Evolutionary conservation across 2,797 vertebrate species (phyloP).

Genomic region (Phylloscopus collybita): DNA sequence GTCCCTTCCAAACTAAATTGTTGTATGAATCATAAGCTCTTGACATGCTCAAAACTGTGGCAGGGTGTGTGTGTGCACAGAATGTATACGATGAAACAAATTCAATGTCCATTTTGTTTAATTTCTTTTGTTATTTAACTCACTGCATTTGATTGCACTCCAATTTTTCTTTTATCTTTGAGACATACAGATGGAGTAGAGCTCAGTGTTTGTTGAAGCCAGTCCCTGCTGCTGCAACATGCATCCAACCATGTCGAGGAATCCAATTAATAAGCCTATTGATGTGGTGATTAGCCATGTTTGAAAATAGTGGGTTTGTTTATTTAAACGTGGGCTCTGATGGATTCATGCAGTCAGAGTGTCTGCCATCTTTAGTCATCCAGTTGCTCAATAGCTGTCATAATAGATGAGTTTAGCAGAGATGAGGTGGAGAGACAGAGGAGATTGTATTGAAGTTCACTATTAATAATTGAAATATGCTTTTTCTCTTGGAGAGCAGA

Average conservation of each 20-base stretch:
- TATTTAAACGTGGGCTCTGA: constrained; percentile 30
- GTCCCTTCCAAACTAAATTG: not conserved
- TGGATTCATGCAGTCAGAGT: constrained; percentile 11
- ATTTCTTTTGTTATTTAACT: constrained; percentile 41
- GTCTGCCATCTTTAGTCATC: constrained; percentile 61
- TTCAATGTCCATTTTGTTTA: not conserved
- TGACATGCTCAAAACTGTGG: not conserved
- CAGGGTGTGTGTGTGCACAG: not conserved
- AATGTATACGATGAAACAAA: not conserved
- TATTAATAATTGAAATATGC: not conserved
- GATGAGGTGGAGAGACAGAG: not conserved
- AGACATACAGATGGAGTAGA: constrained; percentile 42
- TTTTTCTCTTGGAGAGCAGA: not conserved
- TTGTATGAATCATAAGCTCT: constrained; percentile 12
- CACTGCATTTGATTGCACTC: constrained; percentile 21
- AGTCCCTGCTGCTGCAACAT: constrained; percentile 60
- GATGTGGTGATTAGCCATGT: constrained; percentile 62
- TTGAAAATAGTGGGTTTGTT: constrained; percentile 63
- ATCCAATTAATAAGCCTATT: constrained; percentile 53
- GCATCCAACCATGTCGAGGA: constrained; percentile 39
- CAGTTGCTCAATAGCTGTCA: constrained; percentile 56
- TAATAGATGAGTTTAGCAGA: constrained; percentile 12
- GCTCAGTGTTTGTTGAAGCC: constrained; percentile 45
- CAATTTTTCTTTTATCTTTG: constrained; percentile 50
- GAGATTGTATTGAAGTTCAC: constrained; percentile 30